Conservation (phyloP, 2,113 vertebrate genomes). For the Helogale parvula region DNA sequence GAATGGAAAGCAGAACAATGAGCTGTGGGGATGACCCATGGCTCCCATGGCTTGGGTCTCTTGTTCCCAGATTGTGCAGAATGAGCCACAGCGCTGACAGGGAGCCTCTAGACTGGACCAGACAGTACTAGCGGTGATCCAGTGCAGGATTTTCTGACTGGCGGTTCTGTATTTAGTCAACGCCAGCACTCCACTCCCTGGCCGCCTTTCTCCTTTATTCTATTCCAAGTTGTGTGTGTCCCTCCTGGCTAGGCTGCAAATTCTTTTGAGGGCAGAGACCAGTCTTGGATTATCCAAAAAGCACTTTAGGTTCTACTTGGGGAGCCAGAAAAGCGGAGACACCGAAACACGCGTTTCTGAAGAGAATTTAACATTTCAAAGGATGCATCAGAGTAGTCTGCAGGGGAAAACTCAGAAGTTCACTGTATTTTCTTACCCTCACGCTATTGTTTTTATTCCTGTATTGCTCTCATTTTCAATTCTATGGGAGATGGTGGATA, state of each 20-base stretch:
- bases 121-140: not conserved
- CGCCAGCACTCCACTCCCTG: not conserved
- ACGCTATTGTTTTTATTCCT: not conserved
- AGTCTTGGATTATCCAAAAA: not conserved
- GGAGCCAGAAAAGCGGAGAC: constrained; percentile 8
- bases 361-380: constrained; percentile 17
- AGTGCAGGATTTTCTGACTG: not conserved
- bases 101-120: not conserved
- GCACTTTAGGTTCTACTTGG: not conserved
- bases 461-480: not conserved
- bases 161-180: too few relatives aligned
- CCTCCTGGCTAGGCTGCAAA: not conserved
- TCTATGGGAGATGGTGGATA: not conserved
- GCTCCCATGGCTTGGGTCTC: not conserved
- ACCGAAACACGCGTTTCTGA: not conserved
- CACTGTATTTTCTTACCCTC: not conserved
- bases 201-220: not conserved
- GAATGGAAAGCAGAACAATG: not conserved
- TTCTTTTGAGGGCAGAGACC: not conserved
- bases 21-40: not conserved
- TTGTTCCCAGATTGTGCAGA: not conserved
- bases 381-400: not conserved
- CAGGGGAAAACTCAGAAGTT: not conserved
- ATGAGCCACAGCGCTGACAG: not conserved
- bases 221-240: not conserved